These are phyloP conservation scores for Agrenia bidenticulata DNA, from an alignment of 2,888 invertebrate genomes.

Conservation along the genomic window DNA sequence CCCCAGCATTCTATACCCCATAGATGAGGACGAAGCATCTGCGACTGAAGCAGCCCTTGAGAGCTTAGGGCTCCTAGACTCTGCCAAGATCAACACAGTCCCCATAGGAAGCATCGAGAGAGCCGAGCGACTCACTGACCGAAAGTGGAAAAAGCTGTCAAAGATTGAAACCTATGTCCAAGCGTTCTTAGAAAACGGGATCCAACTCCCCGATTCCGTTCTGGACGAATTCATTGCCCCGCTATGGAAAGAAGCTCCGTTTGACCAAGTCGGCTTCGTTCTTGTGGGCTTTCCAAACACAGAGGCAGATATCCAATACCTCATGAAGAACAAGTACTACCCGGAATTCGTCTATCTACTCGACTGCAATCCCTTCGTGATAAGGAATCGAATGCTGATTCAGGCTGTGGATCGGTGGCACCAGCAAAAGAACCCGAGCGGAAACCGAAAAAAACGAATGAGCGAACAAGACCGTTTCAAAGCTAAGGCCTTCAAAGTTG, in stretches of 20 bases:
- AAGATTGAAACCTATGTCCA: constrained; percentile 54
- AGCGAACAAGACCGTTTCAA: not conserved
- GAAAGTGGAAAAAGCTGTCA: constrained; percentile 33
- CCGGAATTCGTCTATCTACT: constrained; percentile 58
- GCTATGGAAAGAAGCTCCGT: constrained; percentile 63
- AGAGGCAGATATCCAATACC: constrained; percentile 61
- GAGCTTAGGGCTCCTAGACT: constrained; percentile 28
- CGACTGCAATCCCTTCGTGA: constrained; percentile 30
- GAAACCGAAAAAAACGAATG: constrained; percentile 20
- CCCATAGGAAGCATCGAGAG: constrained; percentile 35
- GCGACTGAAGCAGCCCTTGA: constrained; percentile 21
- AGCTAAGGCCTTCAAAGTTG: not conserved
- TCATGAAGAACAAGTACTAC: constrained; percentile 60
- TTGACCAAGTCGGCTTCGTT: constrained; percentile 61
- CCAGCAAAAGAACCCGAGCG: constrained; percentile 30
- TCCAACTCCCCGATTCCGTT: constrained; percentile 58
- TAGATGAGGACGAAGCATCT: not conserved
- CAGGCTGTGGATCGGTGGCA: constrained; percentile 41
- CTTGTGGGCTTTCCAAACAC: constrained; percentile 66
- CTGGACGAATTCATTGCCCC: constrained; percentile 59
- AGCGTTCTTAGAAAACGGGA: constrained; percentile 61
- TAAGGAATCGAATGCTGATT: constrained; percentile 33
- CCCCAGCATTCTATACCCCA: not conserved
- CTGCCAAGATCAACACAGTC: constrained; percentile 25
- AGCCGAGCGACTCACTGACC: constrained; percentile 26